Evolutionary conservation across 2,113 vertebrate species (phyloP), one percentile per base, ranked within the genome.

Genomic region (Caracal caracal): DNA sequence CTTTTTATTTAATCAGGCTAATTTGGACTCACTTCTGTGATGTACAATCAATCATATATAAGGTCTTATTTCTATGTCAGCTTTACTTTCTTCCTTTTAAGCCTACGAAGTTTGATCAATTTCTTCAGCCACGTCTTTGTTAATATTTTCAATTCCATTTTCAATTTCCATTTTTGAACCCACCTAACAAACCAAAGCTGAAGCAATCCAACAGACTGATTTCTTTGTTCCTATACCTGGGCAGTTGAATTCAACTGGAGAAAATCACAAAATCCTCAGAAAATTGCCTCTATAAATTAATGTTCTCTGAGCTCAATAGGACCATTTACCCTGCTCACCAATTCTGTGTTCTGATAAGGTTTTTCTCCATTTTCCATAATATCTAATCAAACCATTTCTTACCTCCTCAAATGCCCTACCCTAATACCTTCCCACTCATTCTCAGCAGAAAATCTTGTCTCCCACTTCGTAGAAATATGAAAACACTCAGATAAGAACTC

Each of bases 331-430:
- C 24, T 79, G 30, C 40, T 53, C 26, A 73, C 53, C 51, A 90
- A 11, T 66, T 86, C 68, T 65, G 56, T 93, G 59, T 49, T 87
- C 33, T 90, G 26, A 71, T 89, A 88, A 56, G 40, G 53, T 53
- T 90, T 90, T 96, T 76, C 70, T 66, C 40, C 19, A 78, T 85
- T 97, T 94, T 93, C 70, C 78, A 86, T 88, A 95, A 73, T 94
- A 75, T 28, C 16, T 94, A 75, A 87, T 85, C 24, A 93, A 95
- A 91, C 35, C 3, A 40, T 94, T 84, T 96, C 56, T 90, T 86
- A 56, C 86, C 33, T 85, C 61, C 8, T 93, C 35, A 68, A 5
- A 22, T 43, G 66, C 49, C 28, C 53, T 91, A 61, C 16, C 5
- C 3, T 94, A 75, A 93, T 86, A 40, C 24, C 19, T 94, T 76